Conservation (phyloP, 2,888 invertebrate species). For the Pachycephus smyrnensis region DNA sequence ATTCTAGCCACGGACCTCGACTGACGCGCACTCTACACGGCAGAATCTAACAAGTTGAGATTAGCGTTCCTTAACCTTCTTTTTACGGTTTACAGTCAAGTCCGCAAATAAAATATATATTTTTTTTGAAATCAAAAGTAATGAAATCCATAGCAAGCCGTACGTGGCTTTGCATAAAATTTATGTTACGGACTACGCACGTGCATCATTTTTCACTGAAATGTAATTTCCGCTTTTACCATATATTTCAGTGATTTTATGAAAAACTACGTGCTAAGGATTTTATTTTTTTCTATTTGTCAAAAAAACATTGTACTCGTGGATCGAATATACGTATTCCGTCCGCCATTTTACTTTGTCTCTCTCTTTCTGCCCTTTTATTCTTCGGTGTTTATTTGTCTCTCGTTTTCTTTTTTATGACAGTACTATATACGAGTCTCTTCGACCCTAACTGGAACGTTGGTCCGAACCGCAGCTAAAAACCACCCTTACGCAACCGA, state of each 20-base stretch:
- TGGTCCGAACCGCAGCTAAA: background rate
- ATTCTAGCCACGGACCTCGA: background rate
- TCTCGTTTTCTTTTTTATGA: background rate
- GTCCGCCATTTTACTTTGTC: background rate
- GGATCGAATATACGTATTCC: background rate
- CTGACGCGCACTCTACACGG: background rate
- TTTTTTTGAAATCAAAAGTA: no score
- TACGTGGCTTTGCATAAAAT: no score
- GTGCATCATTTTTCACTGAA: no score
- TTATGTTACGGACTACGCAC: no score
- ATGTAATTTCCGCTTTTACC: no score
- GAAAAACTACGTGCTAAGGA: no score
- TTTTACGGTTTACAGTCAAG: conserved; percentile 13
- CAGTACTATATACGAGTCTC: background rate
- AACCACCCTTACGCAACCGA: background rate
- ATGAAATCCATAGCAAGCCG: no score
- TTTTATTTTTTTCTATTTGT: no score
- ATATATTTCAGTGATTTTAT: no score
- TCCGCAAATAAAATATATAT: background rate
- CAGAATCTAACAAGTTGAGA: conserved; percentile 34
- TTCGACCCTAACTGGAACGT: background rate
- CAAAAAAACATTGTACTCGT: no score
- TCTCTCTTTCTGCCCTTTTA: no score
- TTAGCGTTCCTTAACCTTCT: conserved; percentile 32
- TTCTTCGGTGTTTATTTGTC: background rate